A percentile compares a stretch with the other conserved stretches of the same genome.
Evolutionary conservation across 2,888 invertebrate genomes (phyloP).

Genomic region (Tuberolachnus salignus): DNA sequence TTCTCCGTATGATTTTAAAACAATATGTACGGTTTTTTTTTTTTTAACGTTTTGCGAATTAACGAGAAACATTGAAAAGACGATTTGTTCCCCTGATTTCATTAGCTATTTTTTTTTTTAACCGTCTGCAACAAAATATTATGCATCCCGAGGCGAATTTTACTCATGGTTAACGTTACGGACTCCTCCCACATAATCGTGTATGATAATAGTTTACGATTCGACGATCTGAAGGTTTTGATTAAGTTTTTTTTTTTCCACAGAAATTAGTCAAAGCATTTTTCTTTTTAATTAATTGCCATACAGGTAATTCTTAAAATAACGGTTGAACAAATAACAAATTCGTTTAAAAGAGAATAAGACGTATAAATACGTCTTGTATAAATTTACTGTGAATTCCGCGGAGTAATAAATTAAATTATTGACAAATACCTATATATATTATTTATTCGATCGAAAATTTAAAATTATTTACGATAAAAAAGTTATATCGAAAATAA

Average conservation of each 20-base stretch:
- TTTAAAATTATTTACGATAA: no score
- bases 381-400: no score
- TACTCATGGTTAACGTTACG: neutral
- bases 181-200: slow-evolving; percentile 21
- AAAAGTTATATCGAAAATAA: no score
- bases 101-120: slow-evolving; percentile 17
- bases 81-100: no score
- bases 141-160: neutral
- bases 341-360: no score
- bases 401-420: no score
- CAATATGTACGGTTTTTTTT: slow-evolving; percentile 1
- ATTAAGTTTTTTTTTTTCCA: neutral
- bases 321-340: neutral
- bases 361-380: neutral
- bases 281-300: neutral
- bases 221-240: neutral
- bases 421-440: no score
- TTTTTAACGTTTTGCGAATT: neutral
- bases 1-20: no score
- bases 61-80: slow-evolving; percentile 8
- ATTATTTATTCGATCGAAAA: no score
- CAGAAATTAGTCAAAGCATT: neutral
- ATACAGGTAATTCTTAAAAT: neutral
- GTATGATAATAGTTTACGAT: neutral
- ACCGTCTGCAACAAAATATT: neutral